Evolutionary conservation across 2,113 vertebrate genomes (phyloP).

Genomic region (Lepus europaeus): DNA sequence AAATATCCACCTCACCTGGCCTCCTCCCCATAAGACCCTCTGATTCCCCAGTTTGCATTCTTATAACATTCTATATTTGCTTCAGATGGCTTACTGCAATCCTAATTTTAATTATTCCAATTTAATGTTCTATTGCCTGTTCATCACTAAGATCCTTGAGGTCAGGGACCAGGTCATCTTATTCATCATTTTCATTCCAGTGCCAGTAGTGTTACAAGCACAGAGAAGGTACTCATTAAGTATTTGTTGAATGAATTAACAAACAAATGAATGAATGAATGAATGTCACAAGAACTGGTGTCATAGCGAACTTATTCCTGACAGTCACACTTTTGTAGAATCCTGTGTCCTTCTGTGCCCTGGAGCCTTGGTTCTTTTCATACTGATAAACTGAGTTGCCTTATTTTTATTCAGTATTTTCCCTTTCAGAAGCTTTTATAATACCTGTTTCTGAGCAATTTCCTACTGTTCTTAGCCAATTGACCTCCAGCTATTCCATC

Average conservation of each 20-base stretch:
- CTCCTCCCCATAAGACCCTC: background rate
- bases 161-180: background rate
- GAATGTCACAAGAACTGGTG: background rate
- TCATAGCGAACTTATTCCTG: background rate
- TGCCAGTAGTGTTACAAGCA: background rate
- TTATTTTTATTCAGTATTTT: constrained; percentile 59
- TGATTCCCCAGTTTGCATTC: background rate
- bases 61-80: background rate
- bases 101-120: background rate
- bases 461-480: constrained; percentile 46
- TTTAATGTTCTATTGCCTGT: background rate
- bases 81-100: background rate
- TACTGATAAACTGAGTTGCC: background rate
- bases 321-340: background rate
- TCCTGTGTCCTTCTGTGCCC: background rate
- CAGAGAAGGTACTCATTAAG: background rate
- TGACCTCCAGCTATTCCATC: constrained; percentile 65
- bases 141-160: background rate
- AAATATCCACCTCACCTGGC: background rate
- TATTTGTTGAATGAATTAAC: background rate
- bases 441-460: constrained; percentile 59
- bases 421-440: constrained; percentile 29
- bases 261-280: background rate
- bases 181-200: background rate
- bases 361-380: background rate